These are phyloP conservation scores for Epinephelus lanceolatus DNA, from an alignment of 2,113 vertebrate genomes.

Conservation along the genomic window DNA sequence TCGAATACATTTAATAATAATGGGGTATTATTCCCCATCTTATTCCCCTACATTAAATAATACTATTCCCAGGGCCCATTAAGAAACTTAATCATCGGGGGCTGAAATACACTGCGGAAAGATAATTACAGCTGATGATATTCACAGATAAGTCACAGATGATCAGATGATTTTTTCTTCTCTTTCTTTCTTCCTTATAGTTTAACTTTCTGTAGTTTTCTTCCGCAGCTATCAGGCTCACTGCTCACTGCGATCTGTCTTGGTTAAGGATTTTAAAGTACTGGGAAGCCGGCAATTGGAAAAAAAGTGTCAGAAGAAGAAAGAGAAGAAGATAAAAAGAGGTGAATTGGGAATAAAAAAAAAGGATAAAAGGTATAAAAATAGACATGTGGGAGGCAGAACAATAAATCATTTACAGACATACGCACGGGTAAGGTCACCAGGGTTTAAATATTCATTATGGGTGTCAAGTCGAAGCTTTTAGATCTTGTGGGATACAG, in stretches of 20 bases:
- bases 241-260: conserved; percentile 24
- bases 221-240: conserved; percentile 12
- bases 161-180: conserved; percentile 29
- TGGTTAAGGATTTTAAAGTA: conserved; percentile 34
- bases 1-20: conserved; percentile 75
- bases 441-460: conserved; percentile 79
- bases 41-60: conserved; percentile 74
- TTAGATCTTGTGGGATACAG: conserved; percentile 63
- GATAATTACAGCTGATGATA: conserved; percentile 75
- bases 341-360: conserved; percentile 41
- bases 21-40: conserved; percentile 71
- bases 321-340: conserved; percentile 50
- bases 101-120: conserved; percentile 56
- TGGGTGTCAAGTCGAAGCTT: conserved; percentile 68
- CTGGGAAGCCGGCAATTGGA: not conserved
- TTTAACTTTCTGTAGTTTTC: conserved; percentile 34
- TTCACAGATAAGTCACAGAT: conserved; percentile 71
- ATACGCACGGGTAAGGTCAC: conserved; percentile 59
- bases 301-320: conserved; percentile 43
- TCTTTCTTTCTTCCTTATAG: not conserved
- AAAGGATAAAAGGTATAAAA: conserved; percentile 69
- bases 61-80: conserved; percentile 71
- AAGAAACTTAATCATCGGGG: conserved; percentile 69
- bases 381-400: conserved; percentile 55
- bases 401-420: conserved; percentile 73